These are phyloP conservation scores for Sitodiplosis mosellana DNA, from an alignment of 1,140 invertebrate species.

Conservation along the genomic window DNA sequence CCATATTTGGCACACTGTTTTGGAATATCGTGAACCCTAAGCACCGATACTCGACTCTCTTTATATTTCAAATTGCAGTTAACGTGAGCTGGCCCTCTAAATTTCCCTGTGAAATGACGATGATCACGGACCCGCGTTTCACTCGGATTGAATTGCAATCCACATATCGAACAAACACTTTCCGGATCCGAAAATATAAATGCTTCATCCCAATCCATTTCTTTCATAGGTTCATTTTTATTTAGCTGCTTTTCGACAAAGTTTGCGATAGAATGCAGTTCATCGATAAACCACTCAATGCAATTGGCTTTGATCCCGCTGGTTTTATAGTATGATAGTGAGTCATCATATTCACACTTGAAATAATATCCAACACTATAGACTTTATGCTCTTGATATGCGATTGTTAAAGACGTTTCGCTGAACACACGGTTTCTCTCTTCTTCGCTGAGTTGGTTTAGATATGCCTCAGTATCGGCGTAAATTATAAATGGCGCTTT, in stretches of 20 bases:
- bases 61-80: constrained; percentile 21
- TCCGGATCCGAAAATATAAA: background rate
- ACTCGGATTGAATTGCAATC: background rate
- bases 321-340: too few relatives aligned
- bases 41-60: constrained; percentile 8
- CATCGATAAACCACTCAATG: too few relatives aligned
- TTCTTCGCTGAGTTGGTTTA: too few relatives aligned
- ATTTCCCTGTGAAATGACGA: constrained; percentile 17
- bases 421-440: too few relatives aligned
- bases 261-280: too few relatives aligned
- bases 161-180: background rate
- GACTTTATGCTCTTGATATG: constrained; percentile 17
- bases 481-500: too few relatives aligned
- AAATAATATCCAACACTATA: constrained; percentile 15
- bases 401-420: constrained; percentile 1
- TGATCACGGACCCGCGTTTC: constrained; percentile 13
- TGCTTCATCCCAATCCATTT: background rate
- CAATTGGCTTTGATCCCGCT: too few relatives aligned
- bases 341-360: constrained; percentile 7
- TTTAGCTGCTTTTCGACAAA: too few relatives aligned
- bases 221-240: too few relatives aligned
- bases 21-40: too few relatives aligned
- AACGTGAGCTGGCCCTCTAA: constrained; percentile 17
- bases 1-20: too few relatives aligned
- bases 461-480: too few relatives aligned